These are phyloP conservation scores for Eupsilia transversa DNA, from an alignment of 2,888 invertebrate genomes.

Conservation along the genomic window DNA sequence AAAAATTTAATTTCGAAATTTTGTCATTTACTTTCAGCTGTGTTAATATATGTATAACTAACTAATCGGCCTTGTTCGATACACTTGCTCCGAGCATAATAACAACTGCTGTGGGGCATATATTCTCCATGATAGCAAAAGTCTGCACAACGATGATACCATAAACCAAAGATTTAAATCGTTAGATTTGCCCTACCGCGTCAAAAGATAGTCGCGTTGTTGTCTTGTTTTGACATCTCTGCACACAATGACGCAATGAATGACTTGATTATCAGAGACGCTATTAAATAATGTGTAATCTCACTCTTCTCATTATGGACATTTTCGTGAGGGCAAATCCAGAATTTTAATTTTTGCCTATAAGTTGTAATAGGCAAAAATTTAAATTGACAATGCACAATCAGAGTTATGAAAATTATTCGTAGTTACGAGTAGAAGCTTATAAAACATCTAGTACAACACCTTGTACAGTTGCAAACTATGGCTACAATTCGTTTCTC, in stretches of 20 bases:
- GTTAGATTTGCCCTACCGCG: too few relatives aligned
- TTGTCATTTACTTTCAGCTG: not conserved
- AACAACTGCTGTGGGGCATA: not conserved
- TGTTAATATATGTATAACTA: not conserved
- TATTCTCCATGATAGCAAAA: not conserved
- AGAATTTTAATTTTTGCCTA: too few relatives aligned
- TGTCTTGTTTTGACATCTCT: too few relatives aligned
- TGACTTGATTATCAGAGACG: too few relatives aligned
- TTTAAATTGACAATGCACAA: not conserved
- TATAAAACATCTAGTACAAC: not conserved
- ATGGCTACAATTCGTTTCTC: slow-evolving; percentile 5
- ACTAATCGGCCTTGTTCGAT: not conserved
- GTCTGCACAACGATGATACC: not conserved
- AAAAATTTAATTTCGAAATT: not conserved
- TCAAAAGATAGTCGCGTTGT: not conserved
- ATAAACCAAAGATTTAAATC: not conserved
- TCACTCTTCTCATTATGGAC: too few relatives aligned
- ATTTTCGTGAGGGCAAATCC: too few relatives aligned
- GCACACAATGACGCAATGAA: too few relatives aligned
- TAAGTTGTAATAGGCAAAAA: too few relatives aligned
- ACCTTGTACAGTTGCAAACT: slow-evolving; percentile 23
- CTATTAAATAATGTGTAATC: too few relatives aligned
- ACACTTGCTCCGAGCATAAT: not conserved
- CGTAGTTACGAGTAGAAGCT: not conserved
- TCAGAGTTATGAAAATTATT: not conserved